phyloP scores from a whole-genome alignment of 92 coral and sea anemone species.

The Desmophyllum pertusum region DNA sequence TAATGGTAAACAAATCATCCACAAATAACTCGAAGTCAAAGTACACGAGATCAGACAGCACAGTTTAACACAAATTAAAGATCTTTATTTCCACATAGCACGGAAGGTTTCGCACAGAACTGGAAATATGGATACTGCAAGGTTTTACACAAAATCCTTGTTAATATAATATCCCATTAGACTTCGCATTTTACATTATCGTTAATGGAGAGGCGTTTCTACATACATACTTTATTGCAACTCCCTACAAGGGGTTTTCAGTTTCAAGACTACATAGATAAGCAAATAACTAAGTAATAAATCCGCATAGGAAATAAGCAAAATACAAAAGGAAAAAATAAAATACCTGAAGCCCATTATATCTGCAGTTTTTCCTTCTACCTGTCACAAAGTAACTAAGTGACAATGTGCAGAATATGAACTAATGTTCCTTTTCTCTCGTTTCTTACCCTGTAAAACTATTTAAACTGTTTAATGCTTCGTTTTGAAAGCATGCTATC shows the following conservation, averaged over 20 bases:
- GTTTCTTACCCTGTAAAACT: neutral
- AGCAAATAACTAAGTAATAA: neutral
- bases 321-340: too few relatives aligned
- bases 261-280: neutral
- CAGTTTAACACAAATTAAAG: conserved; percentile 12
- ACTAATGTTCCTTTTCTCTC: neutral
- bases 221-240: neutral
- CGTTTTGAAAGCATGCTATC: neutral
- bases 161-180: neutral
- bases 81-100: conserved; percentile 29
- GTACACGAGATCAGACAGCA: conserved; percentile 26
- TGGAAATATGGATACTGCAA: conserved; percentile 11
- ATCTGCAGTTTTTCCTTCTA: conserved; percentile 20
- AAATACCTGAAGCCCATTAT: neutral
- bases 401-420: neutral
- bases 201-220: neutral
- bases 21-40: conserved; percentile 21
- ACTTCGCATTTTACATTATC: conserved; percentile 18
- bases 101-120: conserved; percentile 12
- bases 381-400: too few relatives aligned
- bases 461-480: neutral
- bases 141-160: conserved; percentile 5
- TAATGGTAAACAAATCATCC: conserved; percentile 18
- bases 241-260: neutral
- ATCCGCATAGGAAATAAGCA: neutral